Conservation (phyloP, 2,888 invertebrate genomes). For the Lasius platythorax region DNA sequence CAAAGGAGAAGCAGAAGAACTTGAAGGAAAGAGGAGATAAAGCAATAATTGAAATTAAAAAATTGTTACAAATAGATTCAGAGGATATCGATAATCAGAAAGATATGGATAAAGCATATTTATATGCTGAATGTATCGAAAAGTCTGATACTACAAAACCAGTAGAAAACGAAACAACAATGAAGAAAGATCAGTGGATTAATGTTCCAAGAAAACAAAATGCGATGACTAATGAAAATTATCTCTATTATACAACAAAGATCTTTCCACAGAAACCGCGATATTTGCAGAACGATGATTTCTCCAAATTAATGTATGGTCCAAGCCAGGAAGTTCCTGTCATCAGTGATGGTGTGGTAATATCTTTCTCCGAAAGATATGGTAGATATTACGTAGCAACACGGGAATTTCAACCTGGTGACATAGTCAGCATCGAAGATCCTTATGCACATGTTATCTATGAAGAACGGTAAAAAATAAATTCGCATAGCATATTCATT, state of each 20-base stretch:
- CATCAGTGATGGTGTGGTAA: conserved; percentile 79
- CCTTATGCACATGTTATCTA: conserved; percentile 82
- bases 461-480: conserved; percentile 79
- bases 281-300: conserved; percentile 77
- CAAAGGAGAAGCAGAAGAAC: conserved; percentile 81
- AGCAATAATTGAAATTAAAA: conserved; percentile 78
- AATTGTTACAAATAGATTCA: conserved; percentile 58
- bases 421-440: conserved; percentile 81
- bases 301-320: conserved; percentile 76
- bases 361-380: conserved; percentile 80
- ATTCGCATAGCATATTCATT: not conserved
- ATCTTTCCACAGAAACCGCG: conserved; percentile 60
- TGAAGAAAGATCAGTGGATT: conserved; percentile 5
- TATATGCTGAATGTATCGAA: conserved; percentile 30
- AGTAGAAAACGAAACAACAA: not conserved
- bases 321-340: conserved; percentile 80
- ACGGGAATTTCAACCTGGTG: conserved; percentile 82
- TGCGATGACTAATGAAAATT: not conserved
- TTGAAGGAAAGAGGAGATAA: conserved; percentile 80
- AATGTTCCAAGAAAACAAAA: conserved; percentile 20
- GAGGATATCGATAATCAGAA: conserved; percentile 49
- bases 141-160: not conserved
- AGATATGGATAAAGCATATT: conserved; percentile 44
- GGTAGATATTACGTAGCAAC: conserved; percentile 83
- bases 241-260: conserved; percentile 44